Evolutionary conservation across 1,140 invertebrate species (phyloP).

Genomic region (Metopolophium dirhodum): DNA sequence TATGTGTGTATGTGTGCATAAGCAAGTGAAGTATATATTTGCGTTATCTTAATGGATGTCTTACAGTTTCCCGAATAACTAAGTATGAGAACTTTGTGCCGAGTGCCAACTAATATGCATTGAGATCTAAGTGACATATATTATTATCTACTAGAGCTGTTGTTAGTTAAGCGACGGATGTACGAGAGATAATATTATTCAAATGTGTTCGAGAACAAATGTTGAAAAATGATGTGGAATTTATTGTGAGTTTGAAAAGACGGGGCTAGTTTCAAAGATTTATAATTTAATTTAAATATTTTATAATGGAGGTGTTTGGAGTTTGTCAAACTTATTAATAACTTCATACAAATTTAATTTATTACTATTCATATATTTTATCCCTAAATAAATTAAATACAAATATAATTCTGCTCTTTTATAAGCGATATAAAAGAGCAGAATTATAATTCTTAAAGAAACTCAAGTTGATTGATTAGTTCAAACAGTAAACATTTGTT

Average conservation of each 20-base stretch:
- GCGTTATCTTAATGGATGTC: slow-evolving; percentile 2
- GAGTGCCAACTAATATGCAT: not conserved
- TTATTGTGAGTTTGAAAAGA: not conserved
- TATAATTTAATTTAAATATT: not conserved
- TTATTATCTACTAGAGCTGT: not conserved
- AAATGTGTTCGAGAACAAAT: not conserved
- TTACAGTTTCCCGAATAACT: slow-evolving; percentile 9
- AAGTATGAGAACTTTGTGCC: not conserved
- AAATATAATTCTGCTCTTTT: not conserved
- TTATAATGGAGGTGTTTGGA: not conserved
- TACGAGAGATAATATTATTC: not conserved
- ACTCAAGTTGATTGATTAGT: not conserved
- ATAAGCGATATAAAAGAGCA: no score
- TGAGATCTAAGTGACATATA: not conserved
- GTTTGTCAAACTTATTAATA: slow-evolving; percentile 19
- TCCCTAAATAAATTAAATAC: not conserved
- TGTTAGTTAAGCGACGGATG: not conserved
- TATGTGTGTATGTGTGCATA: not conserved
- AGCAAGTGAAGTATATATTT: not conserved
- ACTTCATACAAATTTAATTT: not conserved
- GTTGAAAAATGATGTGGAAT: not conserved
- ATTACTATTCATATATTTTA: not conserved
- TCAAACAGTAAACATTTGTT: not conserved
- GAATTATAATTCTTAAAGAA: no score
- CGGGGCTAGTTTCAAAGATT: not conserved